Conservation (phyloP, 2,888 invertebrate genomes). For the Apamea monoglypha region DNA sequence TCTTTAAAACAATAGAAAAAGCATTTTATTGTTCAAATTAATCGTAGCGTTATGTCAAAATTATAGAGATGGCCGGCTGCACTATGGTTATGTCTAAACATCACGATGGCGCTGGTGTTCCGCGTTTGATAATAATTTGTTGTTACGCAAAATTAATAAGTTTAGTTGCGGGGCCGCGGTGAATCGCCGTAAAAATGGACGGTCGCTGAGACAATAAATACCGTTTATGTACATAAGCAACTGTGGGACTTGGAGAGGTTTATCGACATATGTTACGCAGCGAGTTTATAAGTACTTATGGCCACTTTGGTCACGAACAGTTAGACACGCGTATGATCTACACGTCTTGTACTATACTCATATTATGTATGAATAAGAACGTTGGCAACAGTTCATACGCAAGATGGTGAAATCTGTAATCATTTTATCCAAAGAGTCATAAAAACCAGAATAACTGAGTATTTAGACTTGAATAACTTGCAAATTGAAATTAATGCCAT, state of each 20-base stretch:
- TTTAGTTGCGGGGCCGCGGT: constrained; percentile 59
- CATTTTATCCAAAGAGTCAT: constrained; percentile 8
- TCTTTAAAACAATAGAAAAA: constrained; percentile 65
- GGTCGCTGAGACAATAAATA: constrained; percentile 54
- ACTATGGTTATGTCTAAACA: constrained; percentile 64
- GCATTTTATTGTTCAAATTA: constrained; percentile 60
- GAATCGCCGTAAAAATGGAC: constrained; percentile 53
- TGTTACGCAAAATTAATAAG: constrained; percentile 66
- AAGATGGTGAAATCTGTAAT: not conserved
- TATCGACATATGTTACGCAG: constrained; percentile 38
- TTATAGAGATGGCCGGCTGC: constrained; percentile 54
- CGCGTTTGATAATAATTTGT: constrained; percentile 63
- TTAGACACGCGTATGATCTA: constrained; percentile 22
- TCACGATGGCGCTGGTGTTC: constrained; percentile 58
- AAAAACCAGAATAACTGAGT: not conserved
- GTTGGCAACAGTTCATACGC: constrained; percentile 21
- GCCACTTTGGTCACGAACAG: constrained; percentile 24
- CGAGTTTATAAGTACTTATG: constrained; percentile 5
- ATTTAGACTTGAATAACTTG: not conserved
- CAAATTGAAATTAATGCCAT: not conserved
- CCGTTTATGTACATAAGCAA: constrained; percentile 48
- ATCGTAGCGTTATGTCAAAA: constrained; percentile 59
- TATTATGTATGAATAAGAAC: constrained; percentile 14
- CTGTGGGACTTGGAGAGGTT: constrained; percentile 36
- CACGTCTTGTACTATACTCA: not conserved